Evolutionary conservation across 2,888 invertebrate species (phyloP), one percentile per base, ranked within the genome.

Genomic region (Tachystola acroxantha): DNA sequence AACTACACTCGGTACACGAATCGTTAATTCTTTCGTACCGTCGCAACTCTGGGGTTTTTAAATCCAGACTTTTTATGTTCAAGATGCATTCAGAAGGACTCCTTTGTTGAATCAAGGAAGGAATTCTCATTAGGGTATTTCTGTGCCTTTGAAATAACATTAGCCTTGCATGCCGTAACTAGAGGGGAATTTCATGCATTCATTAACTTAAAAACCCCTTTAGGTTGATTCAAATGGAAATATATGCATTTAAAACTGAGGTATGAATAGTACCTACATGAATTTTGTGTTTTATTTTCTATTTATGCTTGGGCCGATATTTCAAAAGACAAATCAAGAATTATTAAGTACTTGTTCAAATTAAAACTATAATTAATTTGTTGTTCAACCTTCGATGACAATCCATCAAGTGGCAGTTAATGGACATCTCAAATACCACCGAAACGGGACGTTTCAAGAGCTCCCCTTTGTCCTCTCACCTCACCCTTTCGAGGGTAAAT

Each of bases 51-150:
- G 55, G 53, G 55, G 51, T 37, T 52, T 68, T 64, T 53, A 66
- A 71, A 73, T 64, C 57, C 67, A 64, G 62, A 67, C 65, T 63
- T 77, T 70, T 77, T 71, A 61, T 66, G 60, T 67, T 70, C 57
- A 64, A 65, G 70, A 60, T 66, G 72, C 71, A 75, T 82, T 79
- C 78, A 81, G 58, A 61, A 67, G 59, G 57, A 68, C 48, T 57
- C 63, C 63, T 82, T 84, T 84, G 77, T 81, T 75, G 59, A 40
- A 46, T 45, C 47, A 57, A 65, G 68, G 61, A 76, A 74, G 65
- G 62, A 69, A 65, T 71, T 75, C 75, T 80, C 79, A 75, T 81
- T 79, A 80, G 78, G 68, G 72, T 76, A 70, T 60, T 75, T 71
- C 64, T 60, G 55, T 71, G 58, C 67, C 63, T 79, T 78, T 73